These are phyloP conservation scores for Chionis minor DNA, from an alignment of 2,113 vertebrate species.

Conservation along the genomic window DNA sequence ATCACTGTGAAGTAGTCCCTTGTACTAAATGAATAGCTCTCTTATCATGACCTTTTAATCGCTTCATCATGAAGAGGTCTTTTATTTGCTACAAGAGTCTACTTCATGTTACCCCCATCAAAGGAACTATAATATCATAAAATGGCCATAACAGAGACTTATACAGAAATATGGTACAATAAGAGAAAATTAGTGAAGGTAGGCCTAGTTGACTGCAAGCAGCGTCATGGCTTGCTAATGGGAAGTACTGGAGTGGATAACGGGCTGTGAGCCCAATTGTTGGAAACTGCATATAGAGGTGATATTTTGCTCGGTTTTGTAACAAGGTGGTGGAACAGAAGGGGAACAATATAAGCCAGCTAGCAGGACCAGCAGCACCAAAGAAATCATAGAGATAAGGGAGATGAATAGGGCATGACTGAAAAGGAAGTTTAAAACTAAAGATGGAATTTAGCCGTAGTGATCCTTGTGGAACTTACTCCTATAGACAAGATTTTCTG, in stretches of 20 bases:
- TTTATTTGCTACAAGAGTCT: conserved; percentile 33
- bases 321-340: background rate
- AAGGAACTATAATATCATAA: conserved; percentile 1
- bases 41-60: conserved; percentile 60
- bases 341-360: background rate
- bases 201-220: background rate
- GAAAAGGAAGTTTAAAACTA: background rate
- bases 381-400: background rate
- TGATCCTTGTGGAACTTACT: background rate
- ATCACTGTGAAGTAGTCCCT: conserved; percentile 16
- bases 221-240: conserved; percentile 15
- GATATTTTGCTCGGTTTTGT: background rate
- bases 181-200: conserved; percentile 31
- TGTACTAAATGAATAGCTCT: conserved; percentile 52
- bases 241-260: conserved; percentile 5
- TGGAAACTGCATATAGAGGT: background rate
- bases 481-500: background rate
- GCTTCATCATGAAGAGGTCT: conserved; percentile 33
- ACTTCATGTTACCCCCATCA: conserved; percentile 13
- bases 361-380: background rate
- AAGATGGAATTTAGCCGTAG: background rate
- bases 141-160: background rate
- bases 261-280: conserved; percentile 24
- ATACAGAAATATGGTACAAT: background rate
- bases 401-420: background rate